phyloP scores from a whole-genome alignment of 1,140 invertebrate species.

The Drosophila paulistorum region DNA sequence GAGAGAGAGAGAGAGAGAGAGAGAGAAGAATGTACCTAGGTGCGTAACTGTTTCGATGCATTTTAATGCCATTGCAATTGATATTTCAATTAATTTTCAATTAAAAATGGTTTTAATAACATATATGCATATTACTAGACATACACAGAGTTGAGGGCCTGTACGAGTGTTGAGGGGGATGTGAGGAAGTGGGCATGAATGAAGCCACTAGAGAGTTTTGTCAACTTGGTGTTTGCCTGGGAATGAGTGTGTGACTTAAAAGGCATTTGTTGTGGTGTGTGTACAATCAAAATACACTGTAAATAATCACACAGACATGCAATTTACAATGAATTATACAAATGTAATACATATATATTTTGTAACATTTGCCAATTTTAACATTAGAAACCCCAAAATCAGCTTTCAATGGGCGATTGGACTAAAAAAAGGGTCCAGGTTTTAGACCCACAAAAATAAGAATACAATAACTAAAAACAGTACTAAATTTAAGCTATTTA shows the following conservation, averaged over 20 bases:
- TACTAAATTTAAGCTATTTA: too few species aligned
- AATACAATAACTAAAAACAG: too few species aligned
- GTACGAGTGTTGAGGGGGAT: not conserved
- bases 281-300: slow-evolving; percentile 8
- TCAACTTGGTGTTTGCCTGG: not conserved
- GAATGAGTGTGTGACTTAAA: not conserved
- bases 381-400: too few species aligned
- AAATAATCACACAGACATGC: not conserved
- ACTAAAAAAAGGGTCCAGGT: too few species aligned
- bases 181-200: not conserved
- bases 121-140: slow-evolving; percentile 24
- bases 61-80: slow-evolving; percentile 70
- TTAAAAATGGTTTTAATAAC: slow-evolving; percentile 68
- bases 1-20: not conserved
- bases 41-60: slow-evolving; percentile 31
- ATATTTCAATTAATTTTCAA: slow-evolving; percentile 77
- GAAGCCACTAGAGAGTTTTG: slow-evolving; percentile 19
- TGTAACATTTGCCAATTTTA: too few species aligned
- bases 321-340: not conserved
- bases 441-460: too few species aligned
- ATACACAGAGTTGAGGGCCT: slow-evolving; percentile 9
- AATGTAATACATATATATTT: too few species aligned
- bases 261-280: slow-evolving; percentile 1
- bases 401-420: too few species aligned
- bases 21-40: not conserved